Evolutionary conservation across 2,797 vertebrate species (phyloP), one percentile per base, ranked within the genome.

Genomic region (Mus spretus): DNA sequence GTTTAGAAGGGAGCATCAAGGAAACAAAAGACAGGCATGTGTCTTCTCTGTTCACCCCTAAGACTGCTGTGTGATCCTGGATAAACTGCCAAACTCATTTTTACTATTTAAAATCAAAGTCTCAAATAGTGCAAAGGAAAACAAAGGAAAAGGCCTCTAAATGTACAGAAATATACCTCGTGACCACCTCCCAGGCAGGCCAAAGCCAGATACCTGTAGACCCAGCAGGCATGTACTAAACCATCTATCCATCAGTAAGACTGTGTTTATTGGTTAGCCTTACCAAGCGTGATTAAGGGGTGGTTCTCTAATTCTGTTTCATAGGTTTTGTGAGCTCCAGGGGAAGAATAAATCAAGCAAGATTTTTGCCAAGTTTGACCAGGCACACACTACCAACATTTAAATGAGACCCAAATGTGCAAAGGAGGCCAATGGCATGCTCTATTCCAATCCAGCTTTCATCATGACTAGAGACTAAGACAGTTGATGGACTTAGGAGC

Each of bases 271-370:
- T 61, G 93, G 89, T 94, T 85, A 91, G 50, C 61, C 70, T 50
- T 92, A 89, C 81, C 59, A 65, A 84, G 91, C 79, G 79, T 26
- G 91, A 93, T 86, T 83, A 79, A 57, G n/a, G 14, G 47, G 74
- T 91, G 65, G 67, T 59, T 97, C 86, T 96, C 82, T 75, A 90
- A 97, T 77, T 89, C 82, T 80, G n/a, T 91, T 91, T 96, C 79
- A 95, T 0, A 24, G 86, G 85, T 82, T 97, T 92, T 96, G 55
- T 65, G 91, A 91, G 81, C 55, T 96, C 67, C 34, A 61, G 74
- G 50, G 61, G 28, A 95, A 94, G 57, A 93, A 89, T 79, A 91
- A 94, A 95, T 93, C 89, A 83, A 93, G 93, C 61, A 70, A 59
- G 44, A 87, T 47, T 95, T 95, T 95, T 61, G 84, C 85, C 85